Evolutionary conservation across 2,797 vertebrate species (phyloP), one percentile per base, ranked within the genome.

Genomic region (Brachyrhaphis roseni): DNA sequence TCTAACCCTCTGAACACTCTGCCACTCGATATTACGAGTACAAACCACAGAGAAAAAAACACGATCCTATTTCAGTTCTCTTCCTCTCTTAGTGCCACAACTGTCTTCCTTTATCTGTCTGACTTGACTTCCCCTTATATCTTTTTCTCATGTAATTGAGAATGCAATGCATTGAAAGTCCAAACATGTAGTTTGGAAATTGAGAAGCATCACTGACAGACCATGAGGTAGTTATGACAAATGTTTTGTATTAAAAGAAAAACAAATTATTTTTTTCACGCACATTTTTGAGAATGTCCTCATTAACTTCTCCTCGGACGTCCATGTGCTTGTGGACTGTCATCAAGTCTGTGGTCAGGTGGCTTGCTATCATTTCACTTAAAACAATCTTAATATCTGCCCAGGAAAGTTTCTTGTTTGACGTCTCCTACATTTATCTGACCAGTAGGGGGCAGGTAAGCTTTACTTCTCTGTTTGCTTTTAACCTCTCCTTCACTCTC

Each of bases 401-500:
- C 43, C 2, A 31, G 12, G 0, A 39, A 34, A 28, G 45, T 12
- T 23, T 72, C 34, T 39, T 47, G 20, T 78, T 23, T 75, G 5
- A 13, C 15, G 0, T 88, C 84, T 73, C 78, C 7, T 80, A 28
- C 43, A 23, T 1, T 12, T 34, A 12, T 82, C 3, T 88, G 66
- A 74, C 92, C 95, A 94, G 85, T 87, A 94, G 94, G 82, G 90
- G 94, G 93, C 93, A 94, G 86, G 78, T 92, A 15, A 78, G 92
- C 49, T 90, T 89, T 74, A 92, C 80, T 55, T 86, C 80, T 71
- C 2, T 41, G 11, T 28, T 72, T n/a, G 36, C 8, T 68, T 41
- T 68, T 41, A 45, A 28, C 16, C 43, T 72, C 26, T 46, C 28
- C 3, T 16, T 28, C 41, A 72, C 68, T 43, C 68, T 72, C 15